Evolutionary conservation across 2,113 vertebrate species (phyloP).

Genomic region (Callospermophilus lateralis): DNA sequence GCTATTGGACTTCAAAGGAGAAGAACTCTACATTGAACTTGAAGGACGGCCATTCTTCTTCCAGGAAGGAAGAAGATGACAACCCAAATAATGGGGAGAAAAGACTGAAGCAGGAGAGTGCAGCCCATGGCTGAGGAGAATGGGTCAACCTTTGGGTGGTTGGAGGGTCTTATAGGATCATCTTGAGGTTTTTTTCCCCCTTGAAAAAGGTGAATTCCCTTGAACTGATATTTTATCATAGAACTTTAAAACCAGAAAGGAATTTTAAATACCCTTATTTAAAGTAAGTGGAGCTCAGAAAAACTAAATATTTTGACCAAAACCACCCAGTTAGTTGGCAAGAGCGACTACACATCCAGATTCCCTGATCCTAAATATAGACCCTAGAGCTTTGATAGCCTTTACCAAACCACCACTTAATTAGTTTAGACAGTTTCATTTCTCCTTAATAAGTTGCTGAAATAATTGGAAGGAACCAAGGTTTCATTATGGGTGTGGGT

Average conservation of each 20-base stretch:
- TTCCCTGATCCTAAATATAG: not conserved
- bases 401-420: not conserved
- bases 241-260: not conserved
- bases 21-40: not conserved
- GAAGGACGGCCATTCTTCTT: not conserved
- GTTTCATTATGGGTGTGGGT: not conserved
- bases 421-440: not conserved
- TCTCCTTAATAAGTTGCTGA: not conserved
- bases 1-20: not conserved
- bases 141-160: not conserved
- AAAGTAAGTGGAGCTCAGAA: constrained; percentile 20
- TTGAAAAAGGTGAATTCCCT: not conserved
- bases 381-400: not conserved
- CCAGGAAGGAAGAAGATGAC: not conserved
- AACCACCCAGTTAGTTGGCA: not conserved
- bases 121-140: not conserved
- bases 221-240: not conserved
- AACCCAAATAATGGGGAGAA: not conserved
- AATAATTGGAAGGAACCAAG: not conserved
- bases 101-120: not conserved
- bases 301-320: not conserved
- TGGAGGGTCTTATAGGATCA: not conserved
- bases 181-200: not conserved
- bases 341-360: not conserved
- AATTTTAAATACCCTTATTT: constrained; percentile 9